Evolutionary conservation across 2,113 vertebrate genomes (phyloP), one percentile per base, ranked within the genome.

Genomic region (Aphyosemion australe): DNA sequence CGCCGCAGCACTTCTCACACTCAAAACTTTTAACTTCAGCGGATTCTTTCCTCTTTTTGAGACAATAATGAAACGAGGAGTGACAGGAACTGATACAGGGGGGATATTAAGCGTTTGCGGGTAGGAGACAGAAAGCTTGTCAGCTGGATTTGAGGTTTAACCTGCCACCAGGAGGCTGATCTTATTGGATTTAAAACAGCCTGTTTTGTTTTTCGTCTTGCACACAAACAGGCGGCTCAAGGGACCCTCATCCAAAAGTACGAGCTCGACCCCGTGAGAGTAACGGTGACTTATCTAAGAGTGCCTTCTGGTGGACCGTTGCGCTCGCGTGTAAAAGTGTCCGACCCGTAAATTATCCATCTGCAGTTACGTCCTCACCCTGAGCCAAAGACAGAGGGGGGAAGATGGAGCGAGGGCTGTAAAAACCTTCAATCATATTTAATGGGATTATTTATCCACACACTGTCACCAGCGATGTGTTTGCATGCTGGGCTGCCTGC

Each of bases 361-460:
- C 65, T 89, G 78, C 73, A 55, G 61, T 61, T 67, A 84, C 87
- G 89, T 90, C 85, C 82, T 90, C 79, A 84, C 88, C 85, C 78
- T 73, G 65, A 83, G 54, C 11, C 3, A 61, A 48, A 80, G 20
- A 63, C 31, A 72, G 19, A 67, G 60, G 62, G 57, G 47, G 21
- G 45, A 55, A 68, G 65, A 74, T n/a, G 6, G 55, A 21, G 71
- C 70, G 52, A 67, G 58, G 54, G 78, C 72, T 20, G 54, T 76
- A 90, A 90, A 87, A 87, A 80, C 69, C 86, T 66, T 87, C 84
- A 87, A 83, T 90, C 82, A 84, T 74, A 87, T 90, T 81, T 84
- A 87, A 88, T 78, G 84, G 78, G 82, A 87, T 82, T 76, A 89
- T 90, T 85, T 87, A 88, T 84, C 79, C 80, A 85, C 73, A 75